Conservation (phyloP, 2,797 vertebrate species). For the Cheirogaleus major region DNA sequence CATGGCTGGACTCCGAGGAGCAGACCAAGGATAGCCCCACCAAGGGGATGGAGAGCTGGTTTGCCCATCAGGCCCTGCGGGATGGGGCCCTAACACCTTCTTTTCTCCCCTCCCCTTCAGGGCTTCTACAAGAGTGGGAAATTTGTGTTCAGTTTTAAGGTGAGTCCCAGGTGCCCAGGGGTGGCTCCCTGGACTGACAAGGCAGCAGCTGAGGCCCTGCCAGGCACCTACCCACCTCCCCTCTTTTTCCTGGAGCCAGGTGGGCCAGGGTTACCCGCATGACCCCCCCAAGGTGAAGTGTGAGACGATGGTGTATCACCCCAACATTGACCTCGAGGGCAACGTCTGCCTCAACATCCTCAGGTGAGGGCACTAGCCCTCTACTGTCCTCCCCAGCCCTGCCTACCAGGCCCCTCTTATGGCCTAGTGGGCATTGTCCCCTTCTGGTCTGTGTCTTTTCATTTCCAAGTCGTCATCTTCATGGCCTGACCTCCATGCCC, state of each 20-base stretch:
- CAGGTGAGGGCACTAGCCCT: slow-evolving; percentile 85
- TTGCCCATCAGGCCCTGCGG: background rate
- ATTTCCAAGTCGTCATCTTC: background rate
- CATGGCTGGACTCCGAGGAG: background rate
- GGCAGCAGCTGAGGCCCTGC: background rate
- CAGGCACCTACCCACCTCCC: background rate
- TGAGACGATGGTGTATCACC: slow-evolving; percentile 98
- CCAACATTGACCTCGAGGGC: slow-evolving; percentile 98
- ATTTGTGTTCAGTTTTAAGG: slow-evolving; percentile 98
- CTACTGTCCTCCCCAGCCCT: background rate
- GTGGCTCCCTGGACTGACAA: background rate
- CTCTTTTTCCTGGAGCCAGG: slow-evolving; percentile 84
- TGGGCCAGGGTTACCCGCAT: slow-evolving; percentile 97
- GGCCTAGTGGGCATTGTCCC: background rate
- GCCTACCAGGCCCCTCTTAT: background rate
- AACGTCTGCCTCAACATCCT: slow-evolving; percentile 99
- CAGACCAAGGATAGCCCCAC: background rate
- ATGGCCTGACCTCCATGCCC: background rate
- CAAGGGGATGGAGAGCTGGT: background rate
- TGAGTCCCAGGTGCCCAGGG: slow-evolving; percentile 80
- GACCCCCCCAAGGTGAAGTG: slow-evolving; percentile 98
- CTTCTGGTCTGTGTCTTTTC: background rate
- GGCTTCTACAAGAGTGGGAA: slow-evolving; percentile 97
- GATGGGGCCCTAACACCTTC: background rate
- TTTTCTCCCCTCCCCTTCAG: slow-evolving; percentile 78